phyloP scores from a whole-genome alignment of 2,113 vertebrate genomes.

The Gnathonemus echidnorhynchus region DNA sequence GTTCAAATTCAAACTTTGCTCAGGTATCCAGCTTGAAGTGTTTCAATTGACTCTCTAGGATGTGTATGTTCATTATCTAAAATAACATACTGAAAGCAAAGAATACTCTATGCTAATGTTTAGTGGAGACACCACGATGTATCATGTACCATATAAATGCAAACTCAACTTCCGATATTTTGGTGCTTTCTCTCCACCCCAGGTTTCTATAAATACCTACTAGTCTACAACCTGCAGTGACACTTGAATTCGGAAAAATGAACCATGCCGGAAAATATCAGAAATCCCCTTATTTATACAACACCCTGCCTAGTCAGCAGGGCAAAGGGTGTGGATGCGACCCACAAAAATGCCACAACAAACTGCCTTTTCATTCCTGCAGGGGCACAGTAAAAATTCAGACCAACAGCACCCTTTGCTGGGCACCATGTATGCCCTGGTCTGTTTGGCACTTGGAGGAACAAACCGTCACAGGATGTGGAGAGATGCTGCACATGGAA shows the following conservation, averaged over 20 bases:
- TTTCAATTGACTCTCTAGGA: neutral
- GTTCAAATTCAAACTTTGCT: neutral
- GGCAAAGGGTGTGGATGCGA: neutral
- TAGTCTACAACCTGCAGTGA: neutral
- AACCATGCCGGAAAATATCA: neutral
- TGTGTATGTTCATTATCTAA: neutral
- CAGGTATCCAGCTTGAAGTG: neutral
- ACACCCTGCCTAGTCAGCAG: neutral
- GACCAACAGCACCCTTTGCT: neutral
- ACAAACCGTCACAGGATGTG: neutral
- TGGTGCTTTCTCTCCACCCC: neutral
- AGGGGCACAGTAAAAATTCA: neutral
- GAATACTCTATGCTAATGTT: neutral
- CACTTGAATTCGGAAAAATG: neutral
- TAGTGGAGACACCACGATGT: neutral
- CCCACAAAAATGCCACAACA: constrained; percentile 1
- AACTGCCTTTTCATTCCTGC: neutral
- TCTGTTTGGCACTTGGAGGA: neutral
- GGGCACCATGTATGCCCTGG: neutral
- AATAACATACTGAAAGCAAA: neutral
- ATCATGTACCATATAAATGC: neutral
- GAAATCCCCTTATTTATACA: neutral
- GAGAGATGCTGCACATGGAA: neutral
- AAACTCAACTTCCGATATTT: neutral
- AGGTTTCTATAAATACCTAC: neutral